A percentile compares a stretch with the other conserved stretches of the same genome.
Evolutionary conservation across 2,113 vertebrate genomes (phyloP).

Genomic region (Geococcyx californianus): DNA sequence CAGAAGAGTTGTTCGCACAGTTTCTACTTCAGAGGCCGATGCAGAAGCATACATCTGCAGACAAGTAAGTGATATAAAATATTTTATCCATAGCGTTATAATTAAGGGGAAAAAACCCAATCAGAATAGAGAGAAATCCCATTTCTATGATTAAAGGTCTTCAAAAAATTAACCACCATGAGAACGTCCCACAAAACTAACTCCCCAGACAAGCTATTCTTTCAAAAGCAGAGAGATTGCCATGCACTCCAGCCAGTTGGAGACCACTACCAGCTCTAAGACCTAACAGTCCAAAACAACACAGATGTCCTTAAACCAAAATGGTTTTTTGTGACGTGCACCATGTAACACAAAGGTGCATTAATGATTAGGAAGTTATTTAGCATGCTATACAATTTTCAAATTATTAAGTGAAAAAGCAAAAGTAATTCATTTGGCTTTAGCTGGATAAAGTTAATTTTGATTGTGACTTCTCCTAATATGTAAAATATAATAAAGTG

Average conservation of each 20-base stretch:
- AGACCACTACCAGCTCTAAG: neutral
- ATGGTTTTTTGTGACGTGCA: neutral
- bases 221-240: neutral
- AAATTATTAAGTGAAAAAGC: neutral
- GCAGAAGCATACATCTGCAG: slow-evolving; percentile 49
- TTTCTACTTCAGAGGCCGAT: slow-evolving; percentile 70
- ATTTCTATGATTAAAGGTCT: neutral
- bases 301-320: neutral
- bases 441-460: neutral
- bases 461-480: neutral
- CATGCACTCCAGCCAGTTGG: neutral
- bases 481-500: neutral
- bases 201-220: neutral
- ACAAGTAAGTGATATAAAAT: neutral
- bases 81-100: neutral
- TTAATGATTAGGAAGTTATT: neutral
- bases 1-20: slow-evolving; percentile 66
- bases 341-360: neutral
- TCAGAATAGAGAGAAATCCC: neutral
- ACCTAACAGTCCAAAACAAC: neutral
- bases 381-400: neutral
- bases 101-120: neutral
- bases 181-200: neutral
- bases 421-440: neutral
- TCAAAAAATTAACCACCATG: neutral